A percentile compares a stretch with the other conserved stretches of the same genome.
phyloP scores from a whole-genome alignment of 2,888 invertebrate genomes.

The Andrena marginata region DNA sequence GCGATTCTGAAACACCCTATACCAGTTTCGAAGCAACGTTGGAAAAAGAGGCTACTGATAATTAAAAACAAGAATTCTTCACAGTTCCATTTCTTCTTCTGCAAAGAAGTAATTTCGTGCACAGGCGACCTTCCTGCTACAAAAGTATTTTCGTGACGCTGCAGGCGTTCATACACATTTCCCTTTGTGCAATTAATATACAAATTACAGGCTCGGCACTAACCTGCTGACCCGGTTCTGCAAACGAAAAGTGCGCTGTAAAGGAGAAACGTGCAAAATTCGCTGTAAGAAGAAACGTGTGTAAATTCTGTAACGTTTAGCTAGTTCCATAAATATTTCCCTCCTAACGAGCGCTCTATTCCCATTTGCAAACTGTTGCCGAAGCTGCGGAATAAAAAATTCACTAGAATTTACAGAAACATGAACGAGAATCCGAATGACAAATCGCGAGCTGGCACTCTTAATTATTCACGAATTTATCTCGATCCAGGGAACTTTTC shows the following conservation, averaged over 20 bases:
- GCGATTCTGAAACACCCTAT: no score
- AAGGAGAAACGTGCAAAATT: not conserved
- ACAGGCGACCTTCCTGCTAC: not conserved
- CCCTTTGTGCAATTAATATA: constrained; percentile 21
- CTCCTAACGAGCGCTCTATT: not conserved
- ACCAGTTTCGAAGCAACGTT: no score
- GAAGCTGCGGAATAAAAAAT: no score
- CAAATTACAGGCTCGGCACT: constrained; percentile 1
- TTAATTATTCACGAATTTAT: constrained; percentile 19
- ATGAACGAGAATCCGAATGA: no score
- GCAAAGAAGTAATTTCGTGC: not conserved
- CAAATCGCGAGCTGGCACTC: not conserved
- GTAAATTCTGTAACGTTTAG: not conserved
- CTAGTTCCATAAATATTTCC: not conserved
- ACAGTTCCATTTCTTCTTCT: not conserved
- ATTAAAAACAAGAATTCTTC: no score
- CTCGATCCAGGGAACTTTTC: not conserved
- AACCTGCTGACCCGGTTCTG: constrained; percentile 20
- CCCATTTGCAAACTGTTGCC: not conserved
- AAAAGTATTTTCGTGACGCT: not conserved
- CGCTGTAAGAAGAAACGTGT: not conserved
- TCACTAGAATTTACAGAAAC: no score
- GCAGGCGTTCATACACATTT: not conserved
- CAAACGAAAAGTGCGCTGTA: not conserved
- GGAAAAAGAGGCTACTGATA: no score